Conservation (phyloP, 2,113 vertebrate species). For the Phylloscopus whistleri region DNA sequence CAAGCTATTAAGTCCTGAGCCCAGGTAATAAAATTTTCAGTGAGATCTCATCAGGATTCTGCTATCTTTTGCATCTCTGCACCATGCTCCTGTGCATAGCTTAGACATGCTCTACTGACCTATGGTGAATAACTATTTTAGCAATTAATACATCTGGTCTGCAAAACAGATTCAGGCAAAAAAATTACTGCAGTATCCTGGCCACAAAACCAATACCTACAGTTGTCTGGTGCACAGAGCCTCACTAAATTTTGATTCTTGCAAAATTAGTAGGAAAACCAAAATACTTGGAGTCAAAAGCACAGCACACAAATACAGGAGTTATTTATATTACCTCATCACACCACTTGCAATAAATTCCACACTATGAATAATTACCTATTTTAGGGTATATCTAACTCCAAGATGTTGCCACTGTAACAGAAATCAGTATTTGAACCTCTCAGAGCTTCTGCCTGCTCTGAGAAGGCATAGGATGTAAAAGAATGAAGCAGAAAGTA, state of each 20-base stretch:
- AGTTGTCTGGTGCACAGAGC: background rate
- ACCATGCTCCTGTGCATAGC: background rate
- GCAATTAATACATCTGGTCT: background rate
- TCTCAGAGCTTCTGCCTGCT: background rate
- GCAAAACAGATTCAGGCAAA: background rate
- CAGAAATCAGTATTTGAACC: constrained; percentile 10
- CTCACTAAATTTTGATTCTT: background rate
- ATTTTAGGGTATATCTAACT: constrained; percentile 47
- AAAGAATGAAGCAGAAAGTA: background rate
- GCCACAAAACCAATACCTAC: background rate
- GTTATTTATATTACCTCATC: constrained; percentile 54
- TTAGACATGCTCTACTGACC: background rate
- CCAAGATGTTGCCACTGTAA: constrained; percentile 35
- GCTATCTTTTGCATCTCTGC: background rate
- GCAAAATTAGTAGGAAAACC: constrained; percentile 55
- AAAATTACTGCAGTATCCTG: background rate
- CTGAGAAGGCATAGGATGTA: background rate
- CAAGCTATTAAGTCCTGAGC: background rate
- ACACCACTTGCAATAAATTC: constrained; percentile 33
- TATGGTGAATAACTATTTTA: background rate
- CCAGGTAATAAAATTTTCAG: background rate
- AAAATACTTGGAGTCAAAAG: constrained; percentile 7
- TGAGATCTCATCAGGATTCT: background rate
- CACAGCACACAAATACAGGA: constrained; percentile 39
- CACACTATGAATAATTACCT: constrained; percentile 44